phyloP scores from a whole-genome alignment of 2,888 invertebrate genomes.

The Fragum whitleyi region DNA sequence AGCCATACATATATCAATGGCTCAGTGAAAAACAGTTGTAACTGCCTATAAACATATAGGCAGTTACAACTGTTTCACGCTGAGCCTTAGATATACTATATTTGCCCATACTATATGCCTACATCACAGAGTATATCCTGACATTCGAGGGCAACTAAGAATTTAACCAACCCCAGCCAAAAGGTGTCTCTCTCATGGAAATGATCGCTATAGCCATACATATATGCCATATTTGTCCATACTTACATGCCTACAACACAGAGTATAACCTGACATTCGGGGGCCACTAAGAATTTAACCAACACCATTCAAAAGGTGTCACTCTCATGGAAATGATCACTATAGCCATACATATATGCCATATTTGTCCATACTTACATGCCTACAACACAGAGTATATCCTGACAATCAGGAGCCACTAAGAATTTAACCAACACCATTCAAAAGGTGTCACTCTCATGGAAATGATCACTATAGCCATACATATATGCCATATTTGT shows the following conservation, averaged over 20 bases:
- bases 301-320: slow-evolving; percentile 99
- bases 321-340: slow-evolving; percentile 87
- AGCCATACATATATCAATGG: no score
- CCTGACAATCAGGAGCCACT: slow-evolving; percentile 91
- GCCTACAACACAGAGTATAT: slow-evolving; percentile 97
- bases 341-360: no score
- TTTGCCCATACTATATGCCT: slow-evolving; percentile 95
- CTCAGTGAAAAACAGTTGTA: no score
- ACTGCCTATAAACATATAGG: no score
- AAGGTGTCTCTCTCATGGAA: slow-evolving; percentile 98
- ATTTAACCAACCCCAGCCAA: slow-evolving; percentile 96
- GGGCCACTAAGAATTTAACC: slow-evolving; percentile 91
- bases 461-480: slow-evolving; percentile 92
- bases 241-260: slow-evolving; percentile 96
- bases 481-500: no score
- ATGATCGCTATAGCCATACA: slow-evolving; percentile 99
- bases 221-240: no score
- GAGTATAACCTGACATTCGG: slow-evolving; percentile 93
- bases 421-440: slow-evolving; percentile 95
- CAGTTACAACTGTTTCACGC: no score
- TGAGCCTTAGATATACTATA: no score
- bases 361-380: no score
- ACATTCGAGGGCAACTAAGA: slow-evolving; percentile 92
- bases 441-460: slow-evolving; percentile 98
- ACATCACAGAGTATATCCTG: slow-evolving; percentile 97